Base-by-base conservation (phyloP, 2,888 invertebrate genomes). In the Melangyna quadrimaculata region DNA sequence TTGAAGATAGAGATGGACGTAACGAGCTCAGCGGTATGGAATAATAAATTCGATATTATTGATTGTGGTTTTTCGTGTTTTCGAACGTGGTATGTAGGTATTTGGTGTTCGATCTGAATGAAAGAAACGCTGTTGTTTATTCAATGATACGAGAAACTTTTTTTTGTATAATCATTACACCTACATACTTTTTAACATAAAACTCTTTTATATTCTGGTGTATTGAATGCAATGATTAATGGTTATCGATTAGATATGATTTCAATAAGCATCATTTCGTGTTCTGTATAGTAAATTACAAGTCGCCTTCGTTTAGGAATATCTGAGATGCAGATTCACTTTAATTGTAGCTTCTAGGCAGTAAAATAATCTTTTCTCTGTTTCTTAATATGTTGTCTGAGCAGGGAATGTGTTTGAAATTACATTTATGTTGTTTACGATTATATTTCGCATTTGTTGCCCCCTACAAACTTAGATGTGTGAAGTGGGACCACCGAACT, bases 21-120 rank as follows among this genome's bases (percentile, higher is more conserved):
- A 72, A 78, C 78, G 65, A 78, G n/a, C n/a, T n/a, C n/a, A n/a
- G 61, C 57, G 55, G 35, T 61, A 51, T 43, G 40, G 71, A 70
- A 70, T 74, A 63, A 81, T 40, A 57, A 59, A 74, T 65, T 59
- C 24, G 65, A 40, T 81, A 77, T 67, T 57, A 65, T 77, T 65
- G 71, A 71, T 77, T 77, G 71, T 81, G 77, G 71, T 65, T 73
- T 77, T 67, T 67, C 40, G 24, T 57, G 73, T 59, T n/a, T n/a
- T 73, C 57, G 57, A 51, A 45, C 65, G 77, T 43, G 57, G 63
- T 71, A 67, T 72, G 53, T 67, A 53, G 57, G 63, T 71, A 67
- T 72, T 61, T 67, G 59, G 67, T 77, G 40, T 75, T 81, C 8
- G 53, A 51, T 5, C 32, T 48, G 14, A 32, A 55, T 75, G 40